These are phyloP conservation scores for Heliconius eleuchia DNA, from an alignment of 1,140 invertebrate species.

Conservation along the genomic window DNA sequence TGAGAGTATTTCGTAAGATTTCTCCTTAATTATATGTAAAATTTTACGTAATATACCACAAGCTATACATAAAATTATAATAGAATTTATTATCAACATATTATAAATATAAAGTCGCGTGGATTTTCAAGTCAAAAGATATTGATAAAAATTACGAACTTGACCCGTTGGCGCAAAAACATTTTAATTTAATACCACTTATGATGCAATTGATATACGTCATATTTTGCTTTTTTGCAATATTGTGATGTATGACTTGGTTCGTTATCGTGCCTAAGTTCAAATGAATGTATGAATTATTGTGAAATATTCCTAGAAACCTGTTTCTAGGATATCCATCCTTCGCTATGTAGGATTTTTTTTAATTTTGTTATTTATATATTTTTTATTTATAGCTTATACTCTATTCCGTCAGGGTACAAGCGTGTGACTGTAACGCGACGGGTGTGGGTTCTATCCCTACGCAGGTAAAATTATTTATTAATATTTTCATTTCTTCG, in stretches of 20 bases:
- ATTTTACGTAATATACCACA: constrained; percentile 20
- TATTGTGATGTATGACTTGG: background rate
- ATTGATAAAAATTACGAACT: constrained; percentile 54
- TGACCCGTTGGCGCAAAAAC: constrained; percentile 64
- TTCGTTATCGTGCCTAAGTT: background rate
- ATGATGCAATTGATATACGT: constrained; percentile 55
- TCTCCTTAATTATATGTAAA: constrained; percentile 29
- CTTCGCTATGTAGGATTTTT: no score
- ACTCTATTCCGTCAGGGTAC: no score
- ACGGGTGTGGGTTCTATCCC: background rate
- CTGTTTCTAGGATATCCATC: background rate
- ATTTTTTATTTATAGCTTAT: no score
- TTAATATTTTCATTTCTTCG: background rate
- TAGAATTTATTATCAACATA: constrained; percentile 21
- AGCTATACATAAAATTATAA: constrained; percentile 10
- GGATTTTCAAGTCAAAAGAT: constrained; percentile 24
- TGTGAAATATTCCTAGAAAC: background rate
- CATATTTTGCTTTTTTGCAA: constrained; percentile 22
- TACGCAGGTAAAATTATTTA: no score
- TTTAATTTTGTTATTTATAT: no score
- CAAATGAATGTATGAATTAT: background rate
- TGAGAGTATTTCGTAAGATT: constrained; percentile 43
- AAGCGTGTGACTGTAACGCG: background rate
- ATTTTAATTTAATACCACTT: constrained; percentile 53
- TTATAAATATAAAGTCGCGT: background rate